Evolutionary conservation across 2,113 vertebrate species (phyloP).

Genomic region (Leptodactylus fuscus): DNA sequence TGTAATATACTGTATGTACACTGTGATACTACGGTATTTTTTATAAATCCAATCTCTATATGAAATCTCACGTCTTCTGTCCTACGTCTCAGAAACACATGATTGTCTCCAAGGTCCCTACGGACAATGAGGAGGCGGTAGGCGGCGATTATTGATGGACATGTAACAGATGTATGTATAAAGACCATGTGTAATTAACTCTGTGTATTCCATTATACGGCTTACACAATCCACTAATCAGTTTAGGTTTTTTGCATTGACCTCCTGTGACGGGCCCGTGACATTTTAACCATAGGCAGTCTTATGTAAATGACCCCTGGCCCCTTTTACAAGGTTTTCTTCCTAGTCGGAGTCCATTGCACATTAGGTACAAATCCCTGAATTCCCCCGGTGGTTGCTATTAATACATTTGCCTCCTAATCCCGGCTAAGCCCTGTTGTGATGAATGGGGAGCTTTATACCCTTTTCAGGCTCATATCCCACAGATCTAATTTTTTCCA

Average conservation of each 20-base stretch:
- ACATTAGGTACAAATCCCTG: background rate
- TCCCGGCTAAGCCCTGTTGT: conserved; percentile 34
- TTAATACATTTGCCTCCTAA: conserved; percentile 42
- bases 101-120: background rate
- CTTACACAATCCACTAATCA: background rate
- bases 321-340: background rate
- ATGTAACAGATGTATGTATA: conserved; percentile 5
- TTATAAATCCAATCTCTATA: too few species aligned
- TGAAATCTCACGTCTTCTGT: too few species aligned
- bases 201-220: background rate
- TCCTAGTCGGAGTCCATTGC: background rate
- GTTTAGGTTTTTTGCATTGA: background rate
- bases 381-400: conserved; percentile 9
- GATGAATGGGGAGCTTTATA: conserved; percentile 28
- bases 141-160: background rate
- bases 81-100: background rate
- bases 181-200: conserved; percentile 21
- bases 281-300: background rate
- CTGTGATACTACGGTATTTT: too few species aligned
- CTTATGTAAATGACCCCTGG: background rate
- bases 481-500: conserved; percentile 3
- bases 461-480: conserved; percentile 30
- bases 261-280: background rate
- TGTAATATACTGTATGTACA: too few species aligned
- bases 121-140: background rate